Base-by-base conservation (phyloP, 2,888 invertebrate genomes). In the Phytoseiulus persimilis region DNA sequence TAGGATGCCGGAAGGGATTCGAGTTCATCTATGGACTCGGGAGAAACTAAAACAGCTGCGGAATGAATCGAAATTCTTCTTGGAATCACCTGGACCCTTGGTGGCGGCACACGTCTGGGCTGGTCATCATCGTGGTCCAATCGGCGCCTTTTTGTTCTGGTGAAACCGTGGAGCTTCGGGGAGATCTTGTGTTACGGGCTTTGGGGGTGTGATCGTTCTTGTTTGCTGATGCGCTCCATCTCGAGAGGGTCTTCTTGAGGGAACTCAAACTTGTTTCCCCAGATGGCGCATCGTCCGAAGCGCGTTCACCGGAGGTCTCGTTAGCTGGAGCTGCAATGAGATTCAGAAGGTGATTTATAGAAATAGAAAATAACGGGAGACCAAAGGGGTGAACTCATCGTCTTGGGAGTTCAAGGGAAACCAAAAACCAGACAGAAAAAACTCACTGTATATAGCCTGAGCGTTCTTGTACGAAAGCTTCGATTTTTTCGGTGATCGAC, bases 401-500 rank as follows among this genome's bases (percentile, higher is more conserved):
- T n/a, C n/a, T n/a, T n/a, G n/a, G n/a, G n/a, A n/a, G n/a, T n/a
- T n/a, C n/a, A n/a, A n/a, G n/a, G n/a, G n/a, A n/a, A n/a, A n/a
- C n/a, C n/a, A n/a, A n/a, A n/a, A n/a, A n/a, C n/a, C n/a, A n/a
- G n/a, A n/a, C n/a, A n/a, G n/a, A n/a, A n/a, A n/a, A n/a, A 65
- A 65, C 65, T 65, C 18, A 65, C 65, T 65, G 65, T 65, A 65
- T 23, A 65, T 65, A 2, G 65, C 65, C 28, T 14, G 14, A 28
- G 18, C 65, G 14, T 14, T 28, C 18, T 65, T 65, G 65, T 65
- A 65, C 23, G 33, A 87, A 0, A 32, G n/a, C 33, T 45, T 31
- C 39, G 87, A 33, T 87, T 87, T 87, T n/a, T 32, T 87, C n/a
- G 87, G 87, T 23, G 87, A 87, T 23, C 33, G 32, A 31, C 87